Base-by-base conservation (phyloP, 2,797 vertebrate species). In the Acridotheres tristis region DNA sequence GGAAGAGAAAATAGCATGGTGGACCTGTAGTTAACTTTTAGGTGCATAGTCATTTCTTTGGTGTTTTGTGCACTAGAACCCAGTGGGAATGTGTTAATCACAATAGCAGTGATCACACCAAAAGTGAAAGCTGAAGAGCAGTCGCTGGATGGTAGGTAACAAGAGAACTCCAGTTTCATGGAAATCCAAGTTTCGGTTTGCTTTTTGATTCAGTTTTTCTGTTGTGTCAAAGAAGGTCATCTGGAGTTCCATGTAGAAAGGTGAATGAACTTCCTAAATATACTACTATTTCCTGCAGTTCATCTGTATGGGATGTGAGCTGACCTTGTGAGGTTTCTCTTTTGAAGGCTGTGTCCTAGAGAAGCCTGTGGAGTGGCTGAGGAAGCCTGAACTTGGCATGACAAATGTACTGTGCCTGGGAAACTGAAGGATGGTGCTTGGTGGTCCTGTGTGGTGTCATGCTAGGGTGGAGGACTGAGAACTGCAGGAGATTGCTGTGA, bases 391-490 rank as follows among this genome's bases (percentile, higher is more conserved):
- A 20, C 32, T 57, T 4, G 2, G 30, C 1, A 0, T 30, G 38
- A 15, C 7, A 2, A 34, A 45, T 0, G 0, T 78, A 40, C 58
- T 57, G 11, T 5, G 0, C 42, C 42, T 34, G 20, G 32, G 47
- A 80, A 80, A 20, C 59, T 25, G n/a, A 29, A n/a, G 32, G 34
- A 51, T 1, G 6, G 11, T 0, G 0, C 42, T 48, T 23, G 5
- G 36, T 54, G 22, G 21, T 74, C 30, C 55, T 62, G 59, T 27
- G 76, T 25, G n/a, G 16, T 0, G 0, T 69, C 69, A 4, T 32
- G 5, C 68, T 54, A 34, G 32, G 34, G 42, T 54, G 38, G 54
- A 89, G 42, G 45, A 47, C 65, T 34, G 47, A 73, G 51, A 79
- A 16, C 32, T 4, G 16, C 16, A 8, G 0, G 8, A 69, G 36